Base-by-base conservation (phyloP, 2,797 vertebrate genomes). In the Ibycter americanus region DNA sequence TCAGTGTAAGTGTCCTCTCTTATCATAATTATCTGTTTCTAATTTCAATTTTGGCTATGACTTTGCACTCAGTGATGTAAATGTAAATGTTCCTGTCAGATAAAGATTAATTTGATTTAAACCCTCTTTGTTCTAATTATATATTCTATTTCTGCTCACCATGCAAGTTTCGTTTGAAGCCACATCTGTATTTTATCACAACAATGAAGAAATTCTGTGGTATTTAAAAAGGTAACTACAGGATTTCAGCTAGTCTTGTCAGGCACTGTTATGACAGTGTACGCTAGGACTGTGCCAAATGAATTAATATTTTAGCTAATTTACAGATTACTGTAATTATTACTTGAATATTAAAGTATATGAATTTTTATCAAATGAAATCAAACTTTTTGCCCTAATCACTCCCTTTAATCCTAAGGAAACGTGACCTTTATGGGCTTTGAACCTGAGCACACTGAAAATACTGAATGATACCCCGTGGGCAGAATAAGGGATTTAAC, bases 41-140 rank as follows among this genome's bases (percentile, higher is more conserved):
- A 98, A 98, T 99, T 98, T 98, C 98, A 98, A 97, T 98, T 98
- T 98, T 98, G 98, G 98, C 98, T 98, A 97, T 96, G 97, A 98
- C 96, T 98, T 98, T 98, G 98, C 98, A 98, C 97, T 98, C 96
- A 98, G 95, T 97, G 98, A 98, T 98, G 97, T 98, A 98, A 98
- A 98, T 98, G 98, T 98, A 98, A 99, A 98, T 98, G 97, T 98
- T 98, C 96, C 97, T 98, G 98, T 98, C 98, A 98, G 97, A 98
- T 98, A 96, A 98, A 98, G 98, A 98, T 98, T 98, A 98, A 99
- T 98, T 98, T 98, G 98, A 99, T 99, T 98, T 98, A 98, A 98
- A 96, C 93, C 95, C 94, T 97, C 98, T 98, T 98, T 98, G 97
- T 98, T 98, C 98, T 98, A 99, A 98, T 98, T 98, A 98, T 98